Evolutionary conservation across 2,888 invertebrate species (phyloP), one percentile per base, ranked within the genome.

Genomic region (Eristalis pertinax): DNA sequence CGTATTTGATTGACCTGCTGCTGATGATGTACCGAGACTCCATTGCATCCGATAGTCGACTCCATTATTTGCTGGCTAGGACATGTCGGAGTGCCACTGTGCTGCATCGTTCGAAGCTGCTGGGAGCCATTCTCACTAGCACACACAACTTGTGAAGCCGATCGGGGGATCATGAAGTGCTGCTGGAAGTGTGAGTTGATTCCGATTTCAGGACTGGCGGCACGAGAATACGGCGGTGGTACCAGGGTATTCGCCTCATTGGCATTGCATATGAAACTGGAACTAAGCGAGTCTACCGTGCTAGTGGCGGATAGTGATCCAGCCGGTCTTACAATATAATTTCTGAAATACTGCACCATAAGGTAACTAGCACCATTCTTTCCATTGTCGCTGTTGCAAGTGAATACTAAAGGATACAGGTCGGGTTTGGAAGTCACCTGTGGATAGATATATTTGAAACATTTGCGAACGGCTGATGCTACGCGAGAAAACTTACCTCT

Each of bases 351-450:
- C 91, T 97, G 97, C 90, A 97, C 97, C 95, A 97, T 97, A 70
- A 97, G 94, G 91, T 96, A 97, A 90, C 96, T 96, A 62, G 96
- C 95, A 86, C 96, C 95, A 77, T 94, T 94, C 85, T 95, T 96
- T 68, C 95, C 95, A 13, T 95, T 95, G 90, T 96, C 96, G 65
- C 95, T 95, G 89, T 96, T 95, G 92, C 95, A 97, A 69, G 96
- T 97, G 90, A 97, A 97, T 69, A 97, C 97, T 80, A 97, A 93
- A 2, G 97, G 97, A 91, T 97, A 97, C 11, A 97, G 93, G 91
- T 97, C 97, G 11, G 97, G 97, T 90, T 97, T 97, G 15, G 97
- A 96, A 80, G 97, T 96, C 89, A 97, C 97, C 97, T 97, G 91
- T 19, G 22, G 13, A 24, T 58, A 29, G 22, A 41, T 24, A 35